Percentiles rank a stretch among this genome's conserved stretches.
phyloP scores from a whole-genome alignment of 2,888 invertebrate genomes.

The Hirtodrosophila histrioides region DNA sequence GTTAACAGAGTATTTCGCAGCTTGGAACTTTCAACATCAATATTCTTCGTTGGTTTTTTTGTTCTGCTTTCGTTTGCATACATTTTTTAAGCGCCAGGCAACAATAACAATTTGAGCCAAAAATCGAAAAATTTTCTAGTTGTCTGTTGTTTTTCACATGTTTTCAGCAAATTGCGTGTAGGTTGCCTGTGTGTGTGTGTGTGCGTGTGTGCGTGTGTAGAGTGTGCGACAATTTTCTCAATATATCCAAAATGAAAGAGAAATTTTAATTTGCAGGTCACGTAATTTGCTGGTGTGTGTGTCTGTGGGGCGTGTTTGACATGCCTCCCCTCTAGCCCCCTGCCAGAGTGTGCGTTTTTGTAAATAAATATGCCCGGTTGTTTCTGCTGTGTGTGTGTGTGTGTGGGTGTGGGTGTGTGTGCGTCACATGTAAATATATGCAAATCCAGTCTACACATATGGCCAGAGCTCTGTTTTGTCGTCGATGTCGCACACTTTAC shows the following conservation, averaged over 20 bases:
- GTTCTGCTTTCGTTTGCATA: conserved; percentile 1
- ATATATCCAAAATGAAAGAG: conserved; percentile 71
- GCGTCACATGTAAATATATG: conserved; percentile 73
- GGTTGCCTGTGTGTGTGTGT: not conserved
- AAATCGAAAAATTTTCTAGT: conserved; percentile 28
- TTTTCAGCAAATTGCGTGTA: conserved; percentile 45
- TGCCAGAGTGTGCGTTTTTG: conserved; percentile 25
- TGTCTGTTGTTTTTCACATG: conserved; percentile 48
- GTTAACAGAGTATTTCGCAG: no score
- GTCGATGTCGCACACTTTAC: conserved; percentile 69
- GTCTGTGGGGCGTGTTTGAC: conserved; percentile 38
- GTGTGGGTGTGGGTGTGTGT: conserved; percentile 11
- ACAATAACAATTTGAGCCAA: conserved; percentile 19
- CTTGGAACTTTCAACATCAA: no score
- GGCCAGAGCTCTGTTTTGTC: conserved; percentile 65
- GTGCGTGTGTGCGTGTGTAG: conserved; percentile 16
- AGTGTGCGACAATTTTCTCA: conserved; percentile 76
- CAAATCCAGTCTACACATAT: conserved; percentile 76
- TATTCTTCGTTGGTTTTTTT: not conserved
- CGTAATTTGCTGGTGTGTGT: conserved; percentile 74
- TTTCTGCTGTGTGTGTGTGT: conserved; percentile 16
- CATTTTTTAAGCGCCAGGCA: conserved; percentile 3
- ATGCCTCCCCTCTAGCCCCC: conserved; percentile 12
- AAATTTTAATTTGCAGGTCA: conserved; percentile 78
- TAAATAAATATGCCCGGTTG: conserved; percentile 55